phyloP scores from a whole-genome alignment of 2,888 invertebrate genomes.

The Metallyticus violacea region DNA sequence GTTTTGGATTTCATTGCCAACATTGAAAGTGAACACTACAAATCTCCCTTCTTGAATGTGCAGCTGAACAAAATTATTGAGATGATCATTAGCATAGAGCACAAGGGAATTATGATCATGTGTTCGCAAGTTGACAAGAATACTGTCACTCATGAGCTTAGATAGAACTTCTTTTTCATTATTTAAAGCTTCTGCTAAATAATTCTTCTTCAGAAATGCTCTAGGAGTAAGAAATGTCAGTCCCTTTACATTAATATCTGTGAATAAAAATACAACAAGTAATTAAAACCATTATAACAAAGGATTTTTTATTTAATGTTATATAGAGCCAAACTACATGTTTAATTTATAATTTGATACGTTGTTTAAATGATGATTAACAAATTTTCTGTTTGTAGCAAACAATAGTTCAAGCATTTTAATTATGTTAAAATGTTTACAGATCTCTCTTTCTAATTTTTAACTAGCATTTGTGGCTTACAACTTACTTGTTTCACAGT shows the following conservation, averaged over 20 bases:
- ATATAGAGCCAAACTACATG: no score
- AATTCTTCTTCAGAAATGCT: slow-evolving; percentile 78
- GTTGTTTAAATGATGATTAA: no score
- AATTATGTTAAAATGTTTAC: no score
- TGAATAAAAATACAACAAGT: slow-evolving; percentile 29
- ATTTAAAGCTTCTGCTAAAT: slow-evolving; percentile 63
- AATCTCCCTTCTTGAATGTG: slow-evolving; percentile 76
- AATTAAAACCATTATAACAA: not conserved
- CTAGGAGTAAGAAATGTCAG: slow-evolving; percentile 81
- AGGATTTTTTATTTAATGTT: no score
- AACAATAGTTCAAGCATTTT: no score
- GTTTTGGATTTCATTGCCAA: slow-evolving; percentile 74
- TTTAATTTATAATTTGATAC: no score
- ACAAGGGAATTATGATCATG: slow-evolving; percentile 79
- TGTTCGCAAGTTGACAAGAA: slow-evolving; percentile 86
- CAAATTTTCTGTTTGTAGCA: no score
- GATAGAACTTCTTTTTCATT: slow-evolving; percentile 61
- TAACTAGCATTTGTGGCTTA: no score
- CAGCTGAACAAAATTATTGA: slow-evolving; percentile 89
- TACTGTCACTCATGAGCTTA: slow-evolving; percentile 73
- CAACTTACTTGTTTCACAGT: slow-evolving; percentile 85
- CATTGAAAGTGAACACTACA: slow-evolving; percentile 82
- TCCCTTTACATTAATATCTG: slow-evolving; percentile 88
- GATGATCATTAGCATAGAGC: slow-evolving; percentile 86
- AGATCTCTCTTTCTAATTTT: no score